Conservation (phyloP, 2,888 invertebrate genomes). For the Erebia aethiops region DNA sequence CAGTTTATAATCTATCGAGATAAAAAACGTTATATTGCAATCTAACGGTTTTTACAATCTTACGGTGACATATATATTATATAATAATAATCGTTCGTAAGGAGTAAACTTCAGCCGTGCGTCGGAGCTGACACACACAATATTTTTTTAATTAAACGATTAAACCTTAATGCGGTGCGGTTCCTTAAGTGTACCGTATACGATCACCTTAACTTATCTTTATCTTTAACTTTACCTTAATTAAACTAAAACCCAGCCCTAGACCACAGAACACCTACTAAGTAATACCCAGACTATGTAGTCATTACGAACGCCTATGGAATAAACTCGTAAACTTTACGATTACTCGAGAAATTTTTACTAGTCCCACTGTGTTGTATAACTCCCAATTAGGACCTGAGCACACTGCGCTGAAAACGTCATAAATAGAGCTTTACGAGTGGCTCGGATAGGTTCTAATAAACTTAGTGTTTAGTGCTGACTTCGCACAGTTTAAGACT, state of each 20-base stretch:
- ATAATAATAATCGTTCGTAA: too few relatives aligned
- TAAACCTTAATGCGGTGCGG: too few relatives aligned
- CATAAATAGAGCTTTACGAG: conserved; percentile 65
- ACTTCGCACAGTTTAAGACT: conserved; percentile 55
- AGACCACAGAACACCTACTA: not conserved
- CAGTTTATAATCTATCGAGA: too few relatives aligned
- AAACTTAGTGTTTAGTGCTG: conserved; percentile 60
- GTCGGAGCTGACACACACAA: too few relatives aligned
- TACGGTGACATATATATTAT: too few relatives aligned
- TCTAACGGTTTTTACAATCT: too few relatives aligned
- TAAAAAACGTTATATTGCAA: too few relatives aligned
- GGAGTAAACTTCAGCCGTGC: too few relatives aligned
- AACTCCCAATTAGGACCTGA: conserved; percentile 63
- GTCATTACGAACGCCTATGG: conserved; percentile 31
- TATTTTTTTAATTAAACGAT: too few relatives aligned
- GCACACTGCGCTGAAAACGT: conserved; percentile 54
- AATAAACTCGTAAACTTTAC: conserved; percentile 45
- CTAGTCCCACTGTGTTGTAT: conserved; percentile 46
- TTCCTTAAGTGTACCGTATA: too few relatives aligned
- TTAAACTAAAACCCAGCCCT: not conserved
- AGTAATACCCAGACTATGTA: conserved; percentile 27
- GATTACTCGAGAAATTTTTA: conserved; percentile 37
- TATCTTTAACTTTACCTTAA: too few relatives aligned
- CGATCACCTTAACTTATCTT: too few relatives aligned
- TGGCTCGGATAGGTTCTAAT: conserved; percentile 59